Conservation (phyloP, 2,888 invertebrate species). For the Platypus cylindrus region DNA sequence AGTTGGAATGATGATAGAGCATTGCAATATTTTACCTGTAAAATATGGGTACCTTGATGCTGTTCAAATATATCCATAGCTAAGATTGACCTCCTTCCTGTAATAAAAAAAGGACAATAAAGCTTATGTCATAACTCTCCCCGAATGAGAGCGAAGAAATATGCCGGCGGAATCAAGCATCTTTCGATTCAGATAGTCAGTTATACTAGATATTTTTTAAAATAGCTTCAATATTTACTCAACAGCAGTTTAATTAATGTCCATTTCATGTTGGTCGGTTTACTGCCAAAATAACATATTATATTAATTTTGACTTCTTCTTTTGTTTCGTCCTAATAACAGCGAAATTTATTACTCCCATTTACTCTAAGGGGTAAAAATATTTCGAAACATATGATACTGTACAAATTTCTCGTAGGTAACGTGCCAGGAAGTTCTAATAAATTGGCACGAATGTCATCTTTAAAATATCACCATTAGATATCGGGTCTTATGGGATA, state of each 20-base stretch:
- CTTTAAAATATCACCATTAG: conserved; percentile 24
- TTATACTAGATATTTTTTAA: background rate
- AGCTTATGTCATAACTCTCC: background rate
- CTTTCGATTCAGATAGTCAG: background rate
- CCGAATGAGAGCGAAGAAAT: background rate
- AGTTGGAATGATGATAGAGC: background rate
- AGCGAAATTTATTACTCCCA: conserved; percentile 12
- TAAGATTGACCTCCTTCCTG: conserved; percentile 59
- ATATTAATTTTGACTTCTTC: too few species aligned
- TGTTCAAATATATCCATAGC: conserved; percentile 88
- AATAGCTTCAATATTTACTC: background rate
- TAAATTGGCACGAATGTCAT: conserved; percentile 26
- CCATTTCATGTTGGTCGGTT: too few species aligned
- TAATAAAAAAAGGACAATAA: conserved; percentile 33
- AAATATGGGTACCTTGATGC: conserved; percentile 94
- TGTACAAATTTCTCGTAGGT: conserved; percentile 11
- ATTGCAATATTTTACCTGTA: conserved; percentile 56
- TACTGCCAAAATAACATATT: too few species aligned
- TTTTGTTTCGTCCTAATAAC: too few species aligned
- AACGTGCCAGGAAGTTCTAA: conserved; percentile 19
- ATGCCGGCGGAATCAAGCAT: background rate
- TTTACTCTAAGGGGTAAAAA: conserved; percentile 13
- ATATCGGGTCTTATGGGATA: conserved; percentile 22
- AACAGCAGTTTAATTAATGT: background rate
- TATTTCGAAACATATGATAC: conserved; percentile 13